Evolutionary conservation across 64 coral and sea anemone genomes (phyloP).

Genomic region (Porites australiensis): DNA sequence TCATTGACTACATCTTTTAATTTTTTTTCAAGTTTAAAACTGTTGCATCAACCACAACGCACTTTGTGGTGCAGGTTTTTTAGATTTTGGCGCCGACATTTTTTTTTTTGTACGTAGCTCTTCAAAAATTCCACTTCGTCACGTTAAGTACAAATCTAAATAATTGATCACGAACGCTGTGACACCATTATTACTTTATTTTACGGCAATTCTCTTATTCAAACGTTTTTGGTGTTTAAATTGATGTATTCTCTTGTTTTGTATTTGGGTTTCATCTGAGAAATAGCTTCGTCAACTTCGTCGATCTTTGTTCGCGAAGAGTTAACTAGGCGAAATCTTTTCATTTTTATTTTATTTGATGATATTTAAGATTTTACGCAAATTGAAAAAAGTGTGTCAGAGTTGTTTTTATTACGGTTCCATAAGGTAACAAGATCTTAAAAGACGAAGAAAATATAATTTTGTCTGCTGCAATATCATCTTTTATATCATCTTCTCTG

Average conservation of each 20-base stretch:
- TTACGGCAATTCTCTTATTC: not conserved
- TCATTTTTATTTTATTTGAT: not conserved
- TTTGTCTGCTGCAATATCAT: not conserved
- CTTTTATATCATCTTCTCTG: too few relatives aligned
- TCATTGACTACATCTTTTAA: too few relatives aligned
- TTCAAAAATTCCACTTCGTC: constrained; percentile 16
- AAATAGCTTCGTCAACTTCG: too few relatives aligned
- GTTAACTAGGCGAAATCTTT: not conserved
- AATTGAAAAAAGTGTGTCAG: not conserved
- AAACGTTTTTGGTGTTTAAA: not conserved
- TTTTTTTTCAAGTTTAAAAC: too few relatives aligned
- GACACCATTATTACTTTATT: not conserved
- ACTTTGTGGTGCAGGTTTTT: too few relatives aligned
- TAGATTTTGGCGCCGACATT: not conserved
- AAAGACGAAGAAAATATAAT: not conserved
- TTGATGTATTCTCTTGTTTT: not conserved
- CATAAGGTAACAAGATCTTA: not conserved
- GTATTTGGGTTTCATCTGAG: not conserved
- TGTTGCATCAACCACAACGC: too few relatives aligned
- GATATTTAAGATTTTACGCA: not conserved
- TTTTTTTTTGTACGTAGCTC: not conserved
- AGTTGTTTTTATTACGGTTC: not conserved
- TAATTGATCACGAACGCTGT: constrained; percentile 7
- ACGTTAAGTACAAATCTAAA: constrained; percentile 22
- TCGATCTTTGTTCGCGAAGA: not conserved